A percentile compares a stretch with the other conserved stretches of the same genome.
Conservation (phyloP, 2,888 invertebrate species). For the Galeruca laticollis region DNA sequence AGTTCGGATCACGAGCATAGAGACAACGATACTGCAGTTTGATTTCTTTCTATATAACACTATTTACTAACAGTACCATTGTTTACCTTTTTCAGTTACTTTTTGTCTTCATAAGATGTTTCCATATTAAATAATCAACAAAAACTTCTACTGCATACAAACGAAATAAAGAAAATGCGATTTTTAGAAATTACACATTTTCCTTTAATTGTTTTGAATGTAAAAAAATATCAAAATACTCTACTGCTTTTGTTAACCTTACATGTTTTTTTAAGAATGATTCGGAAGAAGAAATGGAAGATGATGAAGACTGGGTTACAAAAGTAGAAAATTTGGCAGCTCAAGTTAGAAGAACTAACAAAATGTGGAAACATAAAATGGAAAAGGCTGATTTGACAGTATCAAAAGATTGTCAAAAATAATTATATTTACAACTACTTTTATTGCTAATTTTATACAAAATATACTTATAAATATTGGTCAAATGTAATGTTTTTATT, state of each 20-base stretch:
- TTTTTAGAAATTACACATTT: not conserved
- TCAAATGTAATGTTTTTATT: not conserved
- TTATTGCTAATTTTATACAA: slow-evolving; percentile 24
- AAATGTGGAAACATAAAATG: slow-evolving; percentile 54
- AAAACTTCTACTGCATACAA: too few species aligned
- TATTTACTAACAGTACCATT: too few species aligned
- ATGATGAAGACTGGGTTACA: slow-evolving; percentile 55
- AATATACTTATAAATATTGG: slow-evolving; percentile 3
- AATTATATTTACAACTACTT: slow-evolving; percentile 24
- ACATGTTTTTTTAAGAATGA: slow-evolving; percentile 47
- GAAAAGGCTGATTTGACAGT: slow-evolving; percentile 48
- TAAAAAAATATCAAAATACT: too few species aligned
- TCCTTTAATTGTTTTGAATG: too few species aligned
- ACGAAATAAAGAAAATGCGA: not conserved
- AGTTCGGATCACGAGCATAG: too few species aligned
- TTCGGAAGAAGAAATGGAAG: slow-evolving; percentile 51
- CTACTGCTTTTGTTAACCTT: too few species aligned
- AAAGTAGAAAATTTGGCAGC: slow-evolving; percentile 55
- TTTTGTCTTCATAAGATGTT: too few species aligned
- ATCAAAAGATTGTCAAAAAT: slow-evolving; percentile 52
- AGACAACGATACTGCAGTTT: too few species aligned
- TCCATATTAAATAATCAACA: too few species aligned
- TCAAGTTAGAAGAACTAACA: slow-evolving; percentile 55
- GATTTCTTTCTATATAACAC: too few species aligned
- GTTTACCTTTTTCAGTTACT: too few species aligned